Conservation (phyloP, 2,888 invertebrate genomes). For the Scaptomyza caliginosa region DNA sequence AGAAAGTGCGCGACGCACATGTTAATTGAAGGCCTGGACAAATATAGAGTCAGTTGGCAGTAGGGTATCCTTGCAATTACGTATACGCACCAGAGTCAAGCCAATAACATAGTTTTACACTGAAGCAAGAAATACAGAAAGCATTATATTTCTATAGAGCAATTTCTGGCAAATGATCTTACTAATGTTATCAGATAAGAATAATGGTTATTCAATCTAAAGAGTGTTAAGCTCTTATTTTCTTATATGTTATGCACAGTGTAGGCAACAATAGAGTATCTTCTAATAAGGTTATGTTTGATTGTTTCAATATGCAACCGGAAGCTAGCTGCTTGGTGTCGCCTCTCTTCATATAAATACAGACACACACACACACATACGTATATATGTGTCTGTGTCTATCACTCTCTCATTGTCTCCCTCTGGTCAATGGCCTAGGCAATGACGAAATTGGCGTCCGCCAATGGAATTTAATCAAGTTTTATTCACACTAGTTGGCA, state of each 20-base stretch:
- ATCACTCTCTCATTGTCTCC: not conserved
- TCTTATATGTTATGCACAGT: conserved; percentile 11
- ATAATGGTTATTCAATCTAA: too few species aligned
- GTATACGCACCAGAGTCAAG: conserved; percentile 29
- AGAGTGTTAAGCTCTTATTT: not conserved
- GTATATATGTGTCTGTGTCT: not conserved
- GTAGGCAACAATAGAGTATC: conserved; percentile 10
- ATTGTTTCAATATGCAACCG: conserved; percentile 69
- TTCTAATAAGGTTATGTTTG: conserved; percentile 79
- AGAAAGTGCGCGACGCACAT: conserved; percentile 70
- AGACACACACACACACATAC: not conserved
- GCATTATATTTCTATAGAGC: not conserved
- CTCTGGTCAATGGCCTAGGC: conserved; percentile 30
- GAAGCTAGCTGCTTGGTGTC: conserved; percentile 38
- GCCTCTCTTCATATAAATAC: conserved; percentile 10
- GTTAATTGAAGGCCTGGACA: conserved; percentile 72
- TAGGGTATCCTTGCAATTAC: conserved; percentile 57
- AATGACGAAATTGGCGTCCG: conserved; percentile 62
- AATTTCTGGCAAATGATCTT: not conserved
- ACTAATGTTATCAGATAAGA: too few species aligned
- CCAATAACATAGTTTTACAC: conserved; percentile 37
- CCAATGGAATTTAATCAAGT: conserved; percentile 79
- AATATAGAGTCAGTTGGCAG: conserved; percentile 42
- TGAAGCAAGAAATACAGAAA: conserved; percentile 5
- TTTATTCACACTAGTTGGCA: conserved; percentile 71